Base-by-base conservation (phyloP, 2,797 vertebrate genomes). In the Hydrocynus forskahlii region DNA sequence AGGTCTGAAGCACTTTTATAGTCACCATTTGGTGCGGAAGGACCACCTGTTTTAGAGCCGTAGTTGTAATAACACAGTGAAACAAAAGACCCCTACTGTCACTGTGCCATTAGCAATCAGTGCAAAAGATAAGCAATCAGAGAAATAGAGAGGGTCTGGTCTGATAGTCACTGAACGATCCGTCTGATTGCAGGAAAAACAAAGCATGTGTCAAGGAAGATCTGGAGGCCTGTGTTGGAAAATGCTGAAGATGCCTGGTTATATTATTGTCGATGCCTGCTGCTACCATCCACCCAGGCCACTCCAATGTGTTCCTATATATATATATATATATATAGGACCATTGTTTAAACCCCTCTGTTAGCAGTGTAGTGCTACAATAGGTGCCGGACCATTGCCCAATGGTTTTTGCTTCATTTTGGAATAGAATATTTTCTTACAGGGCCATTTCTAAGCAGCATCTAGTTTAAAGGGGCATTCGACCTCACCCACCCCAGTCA, bases 71-170 rank as follows among this genome's bases (percentile, higher is more conserved):
- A 60, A 78, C 50, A 70, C 48, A 13, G 3, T 52, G 0, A 78
- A 52, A 62, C 68, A 38, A 71, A 63, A 54, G 29, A 63, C 19
- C 23, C 38, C 59, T n/a, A 25, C 52, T 54, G 14, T 54, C 29
- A 38, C 45, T 25, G 14, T 66, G 23, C 59, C 12, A 64, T 80
- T 73, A 43, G 60, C 50, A 73, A 80, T 80, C 78, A 73, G 29
- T 23, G 60, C 57, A 19, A 80, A 66, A 64, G 43, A 70, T 14
- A 25, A 70, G 68, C 68, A 50, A 70, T 70, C 43, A 69, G 14
- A 35, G 66, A 10, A 40, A 45, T 19, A 38, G 38, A 48, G 66
- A 45, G 66, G 4, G 38, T n/a, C 17, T 45, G 64, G n/a, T 48
- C 40, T 45, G 66, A 10, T 48, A 10, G 9, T n/a, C 9, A 23